Percentiles rank a stretch among this genome's conserved stretches.
Evolutionary conservation across 2,113 vertebrate genomes (phyloP).

Genomic region (Scortum barcoo): DNA sequence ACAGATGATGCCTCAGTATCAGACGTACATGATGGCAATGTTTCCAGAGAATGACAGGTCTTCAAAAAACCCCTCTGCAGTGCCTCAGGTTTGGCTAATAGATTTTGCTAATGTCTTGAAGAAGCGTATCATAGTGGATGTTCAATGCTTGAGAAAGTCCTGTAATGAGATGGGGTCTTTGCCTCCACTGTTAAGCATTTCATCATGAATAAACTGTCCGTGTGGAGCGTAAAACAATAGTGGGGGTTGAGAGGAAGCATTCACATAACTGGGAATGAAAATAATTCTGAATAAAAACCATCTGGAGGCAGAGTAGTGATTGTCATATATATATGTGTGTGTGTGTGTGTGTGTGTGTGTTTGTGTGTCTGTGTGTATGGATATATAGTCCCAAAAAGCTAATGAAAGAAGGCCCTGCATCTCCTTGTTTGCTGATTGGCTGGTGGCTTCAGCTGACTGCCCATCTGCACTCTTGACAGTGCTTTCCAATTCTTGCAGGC

Average conservation of each 20-base stretch:
- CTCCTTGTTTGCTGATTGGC: slow-evolving; percentile 29
- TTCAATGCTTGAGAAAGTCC: slow-evolving; percentile 22
- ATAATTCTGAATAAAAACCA: slow-evolving; percentile 15
- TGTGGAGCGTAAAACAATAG: background rate
- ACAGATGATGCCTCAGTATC: slow-evolving; percentile 23
- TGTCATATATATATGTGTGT: no score
- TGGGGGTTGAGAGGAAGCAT: background rate
- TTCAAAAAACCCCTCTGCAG: slow-evolving; percentile 14
- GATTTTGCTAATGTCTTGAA: slow-evolving; percentile 26
- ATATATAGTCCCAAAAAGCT: no score
- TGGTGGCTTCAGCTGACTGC: slow-evolving; percentile 28
- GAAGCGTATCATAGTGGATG: slow-evolving; percentile 23
- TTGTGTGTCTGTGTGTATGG: no score
- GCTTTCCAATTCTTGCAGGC: background rate
- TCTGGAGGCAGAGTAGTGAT: no score
- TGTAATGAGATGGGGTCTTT: slow-evolving; percentile 48
- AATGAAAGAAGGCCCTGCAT: slow-evolving; percentile 13
- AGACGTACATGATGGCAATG: slow-evolving; percentile 23
- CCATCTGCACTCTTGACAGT: slow-evolving; percentile 10
- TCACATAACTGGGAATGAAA: slow-evolving; percentile 15
- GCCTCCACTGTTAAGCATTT: slow-evolving; percentile 10
- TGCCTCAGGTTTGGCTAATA: slow-evolving; percentile 8
- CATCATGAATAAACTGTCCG: slow-evolving; percentile 27
- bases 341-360: no score
- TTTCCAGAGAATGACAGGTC: slow-evolving; percentile 31